These are phyloP conservation scores for Pantherophis vulpinus DNA, from an alignment of 2,797 vertebrate genomes.

Conservation along the genomic window DNA sequence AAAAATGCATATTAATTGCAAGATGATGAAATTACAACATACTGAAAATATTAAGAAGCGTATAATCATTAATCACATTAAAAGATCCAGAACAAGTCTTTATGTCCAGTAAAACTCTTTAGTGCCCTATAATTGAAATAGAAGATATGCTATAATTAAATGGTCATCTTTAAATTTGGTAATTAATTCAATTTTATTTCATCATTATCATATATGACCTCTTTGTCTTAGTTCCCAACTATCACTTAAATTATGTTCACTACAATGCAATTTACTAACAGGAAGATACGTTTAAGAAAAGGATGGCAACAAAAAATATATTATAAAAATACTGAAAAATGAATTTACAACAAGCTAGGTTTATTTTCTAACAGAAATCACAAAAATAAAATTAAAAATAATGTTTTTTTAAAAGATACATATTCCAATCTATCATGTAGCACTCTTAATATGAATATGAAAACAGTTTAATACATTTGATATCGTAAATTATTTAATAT, in stretches of 20 bases:
- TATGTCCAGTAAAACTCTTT: conserved; percentile 39
- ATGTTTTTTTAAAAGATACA: background rate
- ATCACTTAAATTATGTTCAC: conserved; percentile 50
- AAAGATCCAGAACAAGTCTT: conserved; percentile 26
- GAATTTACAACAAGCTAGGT: background rate
- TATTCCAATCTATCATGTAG: background rate
- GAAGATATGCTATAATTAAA: conserved; percentile 29
- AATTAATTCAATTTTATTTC: conserved; percentile 50
- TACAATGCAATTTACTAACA: conserved; percentile 52
- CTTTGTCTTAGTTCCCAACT: conserved; percentile 32
- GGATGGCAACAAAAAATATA: conserved; percentile 36
- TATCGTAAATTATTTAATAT: background rate
- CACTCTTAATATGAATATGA: background rate
- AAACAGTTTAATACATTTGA: background rate
- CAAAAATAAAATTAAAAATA: background rate
- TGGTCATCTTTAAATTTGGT: conserved; percentile 13
- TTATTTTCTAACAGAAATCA: background rate
- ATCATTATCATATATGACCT: conserved; percentile 39
- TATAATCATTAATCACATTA: conserved; percentile 8
- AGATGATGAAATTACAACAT: background rate
- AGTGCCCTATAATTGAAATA: conserved; percentile 37
- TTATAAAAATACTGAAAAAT: conserved; percentile 36
- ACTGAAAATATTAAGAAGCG: background rate
- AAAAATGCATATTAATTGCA: background rate
- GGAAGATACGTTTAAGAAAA: conserved; percentile 49